Evolutionary conservation across 1,140 invertebrate genomes (phyloP).

Genomic region (Ceratoteleas bidentatus): DNA sequence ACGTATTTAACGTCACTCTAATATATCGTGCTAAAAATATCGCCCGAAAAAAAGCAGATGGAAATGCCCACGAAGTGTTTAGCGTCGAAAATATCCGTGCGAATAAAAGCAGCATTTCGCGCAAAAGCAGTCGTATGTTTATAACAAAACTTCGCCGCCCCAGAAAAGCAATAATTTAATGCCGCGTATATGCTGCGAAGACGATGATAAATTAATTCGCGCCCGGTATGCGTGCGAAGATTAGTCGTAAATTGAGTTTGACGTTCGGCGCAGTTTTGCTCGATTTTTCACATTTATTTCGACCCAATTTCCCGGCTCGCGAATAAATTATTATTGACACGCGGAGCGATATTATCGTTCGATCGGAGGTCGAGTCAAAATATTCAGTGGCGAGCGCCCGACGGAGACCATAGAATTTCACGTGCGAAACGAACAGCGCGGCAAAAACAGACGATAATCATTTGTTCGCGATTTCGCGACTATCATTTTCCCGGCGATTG

Average conservation of each 20-base stretch:
- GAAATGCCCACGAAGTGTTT: too few species aligned
- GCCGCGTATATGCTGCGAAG: background rate
- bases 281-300: conserved; percentile 55
- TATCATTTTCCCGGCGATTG: too few species aligned
- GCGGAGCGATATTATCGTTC: conserved; percentile 35
- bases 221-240: conserved; percentile 17
- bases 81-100: too few species aligned
- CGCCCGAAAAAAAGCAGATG: too few species aligned
- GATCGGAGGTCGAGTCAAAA: conserved; percentile 18
- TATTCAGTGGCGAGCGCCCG: conserved; percentile 23
- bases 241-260: conserved; percentile 51
- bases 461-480: too few species aligned
- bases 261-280: conserved; percentile 34
- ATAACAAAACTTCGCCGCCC: too few species aligned
- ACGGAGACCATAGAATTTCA: conserved; percentile 18
- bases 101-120: too few species aligned
- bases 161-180: background rate
- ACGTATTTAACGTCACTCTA: too few species aligned
- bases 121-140: too few species aligned
- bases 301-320: conserved; percentile 36
- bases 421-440: background rate
- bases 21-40: too few species aligned
- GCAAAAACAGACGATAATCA: background rate
- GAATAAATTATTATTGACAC: conserved; percentile 57
- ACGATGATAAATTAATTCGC: conserved; percentile 51